Evolutionary conservation across 2,888 invertebrate species (phyloP).

Genomic region (Tenthredo mesomela): DNA sequence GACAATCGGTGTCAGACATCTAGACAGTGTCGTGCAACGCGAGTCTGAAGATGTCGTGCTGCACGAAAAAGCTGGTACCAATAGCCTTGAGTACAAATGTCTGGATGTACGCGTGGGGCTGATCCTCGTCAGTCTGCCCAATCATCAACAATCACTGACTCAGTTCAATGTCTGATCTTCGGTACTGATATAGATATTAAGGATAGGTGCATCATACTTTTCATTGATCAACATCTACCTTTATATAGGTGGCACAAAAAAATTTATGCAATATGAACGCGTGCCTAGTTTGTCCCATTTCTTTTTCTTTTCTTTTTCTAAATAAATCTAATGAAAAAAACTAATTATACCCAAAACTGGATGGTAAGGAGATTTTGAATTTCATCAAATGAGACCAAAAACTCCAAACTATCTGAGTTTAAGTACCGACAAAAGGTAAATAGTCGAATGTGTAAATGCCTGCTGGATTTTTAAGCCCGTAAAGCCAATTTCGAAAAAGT

Average conservation of each 20-base stretch:
- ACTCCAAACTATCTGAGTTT: neutral
- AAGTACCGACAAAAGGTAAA: neutral
- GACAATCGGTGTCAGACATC: slow-evolving; percentile 71
- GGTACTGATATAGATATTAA: slow-evolving; percentile 66
- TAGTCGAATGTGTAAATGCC: neutral
- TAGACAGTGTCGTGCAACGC: slow-evolving; percentile 90
- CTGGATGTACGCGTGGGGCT: slow-evolving; percentile 95
- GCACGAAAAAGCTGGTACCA: slow-evolving; percentile 93
- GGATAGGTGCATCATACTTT: slow-evolving; percentile 64
- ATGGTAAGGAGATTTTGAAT: neutral
- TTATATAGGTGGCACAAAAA: slow-evolving; percentile 67
- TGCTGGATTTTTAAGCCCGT: no score
- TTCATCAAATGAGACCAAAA: neutral
- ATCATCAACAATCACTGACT: slow-evolving; percentile 76
- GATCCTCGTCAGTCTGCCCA: slow-evolving; percentile 96
- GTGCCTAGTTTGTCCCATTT: slow-evolving; percentile 57
- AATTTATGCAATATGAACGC: slow-evolving; percentile 61
- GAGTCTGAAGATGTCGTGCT: slow-evolving; percentile 97
- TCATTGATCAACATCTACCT: slow-evolving; percentile 66
- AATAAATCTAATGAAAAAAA: neutral
- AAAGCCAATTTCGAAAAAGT: neutral
- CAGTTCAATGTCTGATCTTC: slow-evolving; percentile 67
- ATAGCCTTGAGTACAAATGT: slow-evolving; percentile 95
- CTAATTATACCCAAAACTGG: neutral
- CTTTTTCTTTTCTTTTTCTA: neutral